Conservation (phyloP, 2,888 invertebrate species). For the Microdon myrmicae region DNA sequence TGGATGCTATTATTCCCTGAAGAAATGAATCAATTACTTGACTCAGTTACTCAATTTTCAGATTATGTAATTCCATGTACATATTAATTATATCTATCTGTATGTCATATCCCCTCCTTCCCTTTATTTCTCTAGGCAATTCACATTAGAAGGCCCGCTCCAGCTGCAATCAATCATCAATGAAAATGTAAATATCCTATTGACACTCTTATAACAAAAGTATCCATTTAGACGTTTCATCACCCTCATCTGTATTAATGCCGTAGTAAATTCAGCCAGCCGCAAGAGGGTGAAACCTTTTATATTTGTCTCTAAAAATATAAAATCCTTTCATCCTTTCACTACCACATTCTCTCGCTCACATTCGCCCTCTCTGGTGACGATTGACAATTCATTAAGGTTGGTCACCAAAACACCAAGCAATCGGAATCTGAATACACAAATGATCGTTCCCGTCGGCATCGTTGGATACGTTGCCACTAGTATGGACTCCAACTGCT, state of each 20-base stretch:
- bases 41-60: no score
- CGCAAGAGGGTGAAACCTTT: slow-evolving; percentile 8
- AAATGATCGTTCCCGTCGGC: slow-evolving; percentile 39
- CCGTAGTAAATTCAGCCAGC: neutral
- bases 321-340: slow-evolving; percentile 43
- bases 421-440: slow-evolving; percentile 20
- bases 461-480: slow-evolving; percentile 3
- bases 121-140: no score
- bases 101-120: no score
- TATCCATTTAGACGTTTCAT: slow-evolving; percentile 37
- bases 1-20: no score
- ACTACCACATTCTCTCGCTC: no score
- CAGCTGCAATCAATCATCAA: slow-evolving; percentile 45
- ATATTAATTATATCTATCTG: no score
- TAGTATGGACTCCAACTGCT: slow-evolving; percentile 12
- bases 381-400: slow-evolving; percentile 24
- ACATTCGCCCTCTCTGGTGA: slow-evolving; percentile 19
- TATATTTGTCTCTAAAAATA: slow-evolving; percentile 35
- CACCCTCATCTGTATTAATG: slow-evolving; percentile 11
- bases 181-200: slow-evolving; percentile 43
- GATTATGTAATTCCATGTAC: no score
- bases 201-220: slow-evolving; percentile 44
- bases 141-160: neutral
- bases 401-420: slow-evolving; percentile 26
- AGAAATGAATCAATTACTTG: no score